A percentile compares a stretch with the other conserved stretches of the same genome.
Conservation (phyloP, 2,113 vertebrate genomes). For the Mustelus asterias region DNA sequence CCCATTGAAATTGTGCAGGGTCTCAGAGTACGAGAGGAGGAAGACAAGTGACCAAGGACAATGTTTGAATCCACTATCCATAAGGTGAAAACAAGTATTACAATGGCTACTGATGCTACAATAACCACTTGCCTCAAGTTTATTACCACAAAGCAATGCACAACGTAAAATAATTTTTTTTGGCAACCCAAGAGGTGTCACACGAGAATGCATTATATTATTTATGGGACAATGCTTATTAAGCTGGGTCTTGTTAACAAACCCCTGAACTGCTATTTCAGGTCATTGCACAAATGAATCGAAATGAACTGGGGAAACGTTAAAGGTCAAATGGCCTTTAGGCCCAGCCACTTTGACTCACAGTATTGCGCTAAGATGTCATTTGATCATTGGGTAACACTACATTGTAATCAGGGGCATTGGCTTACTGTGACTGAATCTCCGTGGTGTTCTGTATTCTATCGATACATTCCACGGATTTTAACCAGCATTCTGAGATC, state of each 20-base stretch:
- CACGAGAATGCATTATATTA: neutral
- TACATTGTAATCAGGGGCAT: neutral
- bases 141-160: neutral
- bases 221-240: neutral
- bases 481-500: neutral
- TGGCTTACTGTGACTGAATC: neutral
- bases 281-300: neutral
- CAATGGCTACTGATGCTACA: too few relatives aligned
- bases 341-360: neutral
- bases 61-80: neutral
- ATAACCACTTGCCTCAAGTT: neutral
- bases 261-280: too few relatives aligned
- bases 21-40: neutral
- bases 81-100: neutral
- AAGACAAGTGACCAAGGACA: neutral
- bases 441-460: neutral
- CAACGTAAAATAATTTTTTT: neutral
- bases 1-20: neutral
- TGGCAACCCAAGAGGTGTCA: neutral
- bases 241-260: neutral
- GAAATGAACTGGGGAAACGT: neutral
- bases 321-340: neutral
- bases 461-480: neutral
- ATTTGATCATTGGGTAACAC: neutral
- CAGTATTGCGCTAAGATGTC: neutral